These are phyloP conservation scores for Dioctria rufipes DNA, from an alignment of 2,888 invertebrate genomes.

Conservation along the genomic window DNA sequence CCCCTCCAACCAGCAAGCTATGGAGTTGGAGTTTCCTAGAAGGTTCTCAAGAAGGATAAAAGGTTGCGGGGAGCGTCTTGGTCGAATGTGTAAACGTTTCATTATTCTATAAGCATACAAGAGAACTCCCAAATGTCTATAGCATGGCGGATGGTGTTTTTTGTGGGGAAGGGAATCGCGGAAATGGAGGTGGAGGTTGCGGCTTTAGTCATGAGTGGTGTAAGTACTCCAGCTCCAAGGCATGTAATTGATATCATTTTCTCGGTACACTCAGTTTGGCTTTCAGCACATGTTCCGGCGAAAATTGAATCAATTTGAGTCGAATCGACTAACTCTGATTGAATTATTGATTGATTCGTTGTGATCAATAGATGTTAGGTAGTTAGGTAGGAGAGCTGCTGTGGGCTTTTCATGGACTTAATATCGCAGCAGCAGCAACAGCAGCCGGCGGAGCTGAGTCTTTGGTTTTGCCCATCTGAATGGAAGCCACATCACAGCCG, in stretches of 20 bases:
- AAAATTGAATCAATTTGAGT: conserved; percentile 50
- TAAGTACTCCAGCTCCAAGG: not conserved
- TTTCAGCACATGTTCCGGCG: conserved; percentile 40
- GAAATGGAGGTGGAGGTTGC: not conserved
- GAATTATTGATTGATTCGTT: conserved; percentile 51
- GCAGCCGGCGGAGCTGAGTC: no score
- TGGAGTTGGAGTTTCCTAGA: not conserved
- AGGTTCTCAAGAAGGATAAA: conserved; percentile 23
- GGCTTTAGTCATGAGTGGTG: not conserved
- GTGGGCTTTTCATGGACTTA: no score
- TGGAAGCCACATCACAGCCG: not conserved
- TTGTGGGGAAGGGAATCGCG: not conserved
- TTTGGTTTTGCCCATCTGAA: no score
- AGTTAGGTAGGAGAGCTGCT: no score
- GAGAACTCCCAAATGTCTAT: not conserved
- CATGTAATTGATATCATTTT: conserved; percentile 48
- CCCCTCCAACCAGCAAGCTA: not conserved
- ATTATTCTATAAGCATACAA: conserved; percentile 50
- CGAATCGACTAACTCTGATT: conserved; percentile 52
- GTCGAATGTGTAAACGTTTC: conserved; percentile 50
- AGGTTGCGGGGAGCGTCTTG: conserved; percentile 46
- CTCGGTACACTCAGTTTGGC: conserved; percentile 42
- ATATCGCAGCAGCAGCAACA: no score
- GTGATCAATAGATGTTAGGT: conserved; percentile 46
- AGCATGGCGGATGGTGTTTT: not conserved